These are phyloP conservation scores for Ibycter americanus DNA, from an alignment of 2,797 vertebrate genomes.

Conservation along the genomic window DNA sequence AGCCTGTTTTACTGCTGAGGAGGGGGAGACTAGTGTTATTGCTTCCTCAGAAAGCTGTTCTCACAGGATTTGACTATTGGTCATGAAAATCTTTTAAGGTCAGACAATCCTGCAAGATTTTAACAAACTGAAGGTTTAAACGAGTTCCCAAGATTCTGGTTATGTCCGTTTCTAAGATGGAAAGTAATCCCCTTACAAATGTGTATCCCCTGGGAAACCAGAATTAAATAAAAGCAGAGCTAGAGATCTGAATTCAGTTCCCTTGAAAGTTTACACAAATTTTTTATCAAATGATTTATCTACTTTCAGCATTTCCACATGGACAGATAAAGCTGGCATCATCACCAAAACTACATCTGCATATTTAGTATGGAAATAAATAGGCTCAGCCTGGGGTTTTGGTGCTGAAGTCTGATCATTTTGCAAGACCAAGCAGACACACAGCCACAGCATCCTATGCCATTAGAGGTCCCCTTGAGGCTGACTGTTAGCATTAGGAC, in stretches of 20 bases:
- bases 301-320: not conserved
- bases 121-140: conserved; percentile 8
- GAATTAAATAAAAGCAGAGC: not conserved
- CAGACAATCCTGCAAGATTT: conserved; percentile 23
- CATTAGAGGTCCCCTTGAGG: conserved; percentile 22
- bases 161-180: not conserved
- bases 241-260: not conserved
- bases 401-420: not conserved
- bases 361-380: not conserved
- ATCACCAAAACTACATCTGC: not conserved
- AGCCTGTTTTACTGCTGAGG: conserved; percentile 58
- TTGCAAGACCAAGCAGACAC: not conserved
- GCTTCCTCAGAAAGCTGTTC: conserved; percentile 62
- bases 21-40: conserved; percentile 38
- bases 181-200: not conserved
- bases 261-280: not conserved
- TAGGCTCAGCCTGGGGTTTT: not conserved
- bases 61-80: conserved; percentile 37
- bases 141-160: not conserved
- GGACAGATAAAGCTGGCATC: not conserved
- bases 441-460: not conserved
- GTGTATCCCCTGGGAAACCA: not conserved
- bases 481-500: not conserved
- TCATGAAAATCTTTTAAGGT: conserved; percentile 43
- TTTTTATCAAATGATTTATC: not conserved